Evolutionary conservation across 2,113 vertebrate species (phyloP).

Genomic region (Vulpes vulpes): DNA sequence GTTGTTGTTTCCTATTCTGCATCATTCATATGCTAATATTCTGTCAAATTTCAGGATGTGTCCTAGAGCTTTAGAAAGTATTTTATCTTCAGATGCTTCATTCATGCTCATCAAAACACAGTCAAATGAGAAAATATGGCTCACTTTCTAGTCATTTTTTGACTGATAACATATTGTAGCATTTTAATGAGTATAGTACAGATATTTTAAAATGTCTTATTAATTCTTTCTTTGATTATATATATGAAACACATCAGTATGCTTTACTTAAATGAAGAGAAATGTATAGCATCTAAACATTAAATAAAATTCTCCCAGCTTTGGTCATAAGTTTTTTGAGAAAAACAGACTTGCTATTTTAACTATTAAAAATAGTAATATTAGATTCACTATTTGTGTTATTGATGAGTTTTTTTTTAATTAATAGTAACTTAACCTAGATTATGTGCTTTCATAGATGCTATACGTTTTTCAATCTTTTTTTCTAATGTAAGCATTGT

Average conservation of each 20-base stretch:
- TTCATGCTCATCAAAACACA: slow-evolving; percentile 60
- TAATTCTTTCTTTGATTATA: slow-evolving; percentile 57
- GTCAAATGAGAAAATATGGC: slow-evolving; percentile 55
- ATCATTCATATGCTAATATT: slow-evolving; percentile 68
- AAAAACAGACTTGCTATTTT: neutral
- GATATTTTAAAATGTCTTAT: slow-evolving; percentile 81
- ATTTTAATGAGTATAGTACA: slow-evolving; percentile 30
- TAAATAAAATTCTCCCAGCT: slow-evolving; percentile 68
- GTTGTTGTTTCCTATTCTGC: neutral
- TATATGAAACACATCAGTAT: slow-evolving; percentile 69
- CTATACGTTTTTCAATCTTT: neutral
- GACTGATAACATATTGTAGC: neutral
- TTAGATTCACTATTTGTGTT: neutral
- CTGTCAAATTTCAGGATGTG: neutral
- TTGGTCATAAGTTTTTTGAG: slow-evolving; percentile 14
- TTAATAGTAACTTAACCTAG: neutral
- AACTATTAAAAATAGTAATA: neutral
- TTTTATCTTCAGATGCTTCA: slow-evolving; percentile 70
- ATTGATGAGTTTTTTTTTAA: neutral
- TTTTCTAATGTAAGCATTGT: neutral
- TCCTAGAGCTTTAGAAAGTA: slow-evolving; percentile 57
- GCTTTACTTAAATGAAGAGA: slow-evolving; percentile 70
- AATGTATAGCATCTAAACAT: slow-evolving; percentile 54
- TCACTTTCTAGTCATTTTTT: slow-evolving; percentile 64
- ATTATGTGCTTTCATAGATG: neutral